Conservation (phyloP, 2,888 invertebrate genomes). For the Ophion ventricosus region DNA sequence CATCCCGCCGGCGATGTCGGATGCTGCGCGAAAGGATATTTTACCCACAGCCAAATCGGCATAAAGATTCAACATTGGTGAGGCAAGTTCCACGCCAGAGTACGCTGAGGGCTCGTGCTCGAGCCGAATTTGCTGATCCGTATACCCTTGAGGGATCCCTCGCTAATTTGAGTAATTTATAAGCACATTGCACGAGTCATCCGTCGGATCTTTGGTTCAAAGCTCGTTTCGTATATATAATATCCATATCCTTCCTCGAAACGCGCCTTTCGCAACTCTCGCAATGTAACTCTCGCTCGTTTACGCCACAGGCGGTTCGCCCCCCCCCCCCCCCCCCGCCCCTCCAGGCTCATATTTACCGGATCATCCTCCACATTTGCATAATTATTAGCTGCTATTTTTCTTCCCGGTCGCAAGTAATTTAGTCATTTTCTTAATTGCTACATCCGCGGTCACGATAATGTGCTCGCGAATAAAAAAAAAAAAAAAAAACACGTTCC, state of each 20-base stretch:
- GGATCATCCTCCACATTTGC: constrained; percentile 50
- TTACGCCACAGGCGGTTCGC: constrained; percentile 39
- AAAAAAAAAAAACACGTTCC: background rate
- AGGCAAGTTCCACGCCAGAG: constrained; percentile 63
- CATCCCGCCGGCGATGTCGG: constrained; percentile 57
- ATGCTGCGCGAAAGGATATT: constrained; percentile 64
- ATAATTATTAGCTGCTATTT: constrained; percentile 45
- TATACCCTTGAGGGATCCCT: constrained; percentile 46
- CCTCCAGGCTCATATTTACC: constrained; percentile 39
- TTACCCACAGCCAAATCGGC: constrained; percentile 66
- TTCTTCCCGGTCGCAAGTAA: constrained; percentile 30
- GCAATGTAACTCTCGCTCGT: constrained; percentile 34
- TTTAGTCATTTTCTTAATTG: constrained; percentile 58
- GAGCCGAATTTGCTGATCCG: constrained; percentile 24
- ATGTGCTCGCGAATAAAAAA: background rate
- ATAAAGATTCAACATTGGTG: constrained; percentile 57
- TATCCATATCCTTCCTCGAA: constrained; percentile 35
- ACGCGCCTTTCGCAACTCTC: constrained; percentile 9
- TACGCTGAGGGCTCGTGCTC: constrained; percentile 64
- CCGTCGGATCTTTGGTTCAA: constrained; percentile 42
- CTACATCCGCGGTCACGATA: background rate
- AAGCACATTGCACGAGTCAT: constrained; percentile 46
- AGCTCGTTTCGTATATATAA: constrained; percentile 27
- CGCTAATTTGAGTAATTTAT: constrained; percentile 66
- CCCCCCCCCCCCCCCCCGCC: constrained; percentile 18